A percentile compares a stretch with the other conserved stretches of the same genome.
These are phyloP conservation scores for Drosophila phalerata DNA, from an alignment of 2,888 invertebrate genomes.

Conservation along the genomic window DNA sequence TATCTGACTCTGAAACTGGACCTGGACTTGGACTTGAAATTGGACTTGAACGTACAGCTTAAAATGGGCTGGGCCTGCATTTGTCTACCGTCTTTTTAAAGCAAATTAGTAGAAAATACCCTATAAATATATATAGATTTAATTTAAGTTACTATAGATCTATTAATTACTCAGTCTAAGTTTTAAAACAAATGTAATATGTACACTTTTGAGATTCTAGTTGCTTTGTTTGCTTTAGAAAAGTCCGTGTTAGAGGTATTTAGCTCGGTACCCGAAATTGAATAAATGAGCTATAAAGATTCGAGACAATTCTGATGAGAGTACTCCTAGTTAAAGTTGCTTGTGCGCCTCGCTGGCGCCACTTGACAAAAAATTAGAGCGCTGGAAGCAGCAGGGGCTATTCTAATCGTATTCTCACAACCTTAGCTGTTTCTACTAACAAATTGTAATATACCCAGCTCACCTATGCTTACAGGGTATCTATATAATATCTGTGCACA, in stretches of 20 bases:
- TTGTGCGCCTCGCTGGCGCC: neutral
- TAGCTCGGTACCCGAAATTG: too few relatives aligned
- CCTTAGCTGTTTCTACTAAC: too few relatives aligned
- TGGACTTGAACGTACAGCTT: neutral
- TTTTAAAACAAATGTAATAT: neutral
- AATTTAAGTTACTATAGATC: neutral
- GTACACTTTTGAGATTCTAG: neutral
- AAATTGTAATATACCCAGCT: neutral
- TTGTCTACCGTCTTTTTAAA: slow-evolving; percentile 2
- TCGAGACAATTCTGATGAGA: too few relatives aligned
- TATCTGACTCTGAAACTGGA: neutral
- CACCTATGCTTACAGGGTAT: slow-evolving; percentile 9
- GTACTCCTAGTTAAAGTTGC: too few relatives aligned
- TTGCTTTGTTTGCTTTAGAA: neutral
- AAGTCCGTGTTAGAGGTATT: neutral
- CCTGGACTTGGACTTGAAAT: neutral
- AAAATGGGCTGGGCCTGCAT: slow-evolving; percentile 19
- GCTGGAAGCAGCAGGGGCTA: too few relatives aligned
- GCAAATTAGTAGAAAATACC: slow-evolving; percentile 3
- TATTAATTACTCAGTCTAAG: neutral
- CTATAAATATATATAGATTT: neutral
- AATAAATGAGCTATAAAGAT: too few relatives aligned
- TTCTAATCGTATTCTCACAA: too few relatives aligned
- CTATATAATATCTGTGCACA: neutral
- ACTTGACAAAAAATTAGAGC: neutral